Conservation (phyloP, 2,113 vertebrate genomes). For the Cisticola juncidis region DNA sequence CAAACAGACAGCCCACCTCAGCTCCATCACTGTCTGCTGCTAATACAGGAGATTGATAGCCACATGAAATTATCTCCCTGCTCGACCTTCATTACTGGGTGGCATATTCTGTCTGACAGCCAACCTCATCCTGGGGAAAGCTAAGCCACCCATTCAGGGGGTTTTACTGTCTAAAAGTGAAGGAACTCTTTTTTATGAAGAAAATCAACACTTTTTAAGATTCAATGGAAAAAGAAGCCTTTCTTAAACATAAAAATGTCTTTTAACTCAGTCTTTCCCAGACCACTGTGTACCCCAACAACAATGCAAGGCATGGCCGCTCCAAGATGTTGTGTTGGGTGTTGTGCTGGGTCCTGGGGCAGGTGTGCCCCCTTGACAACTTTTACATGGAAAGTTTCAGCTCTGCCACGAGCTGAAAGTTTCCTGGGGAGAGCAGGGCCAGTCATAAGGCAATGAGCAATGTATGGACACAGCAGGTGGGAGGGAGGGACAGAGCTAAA, state of each 20-base stretch:
- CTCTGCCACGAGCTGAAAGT: background rate
- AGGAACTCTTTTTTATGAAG: background rate
- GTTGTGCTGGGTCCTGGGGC: accelerated
- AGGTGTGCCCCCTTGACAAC: background rate
- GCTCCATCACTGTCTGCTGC: constrained; percentile 72
- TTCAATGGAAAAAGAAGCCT: background rate
- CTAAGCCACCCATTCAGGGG: constrained; percentile 9
- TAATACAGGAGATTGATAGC: constrained; percentile 70
- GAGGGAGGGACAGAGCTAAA: background rate
- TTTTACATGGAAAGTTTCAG: background rate
- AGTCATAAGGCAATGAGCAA: background rate
- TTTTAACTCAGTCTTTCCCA: background rate
- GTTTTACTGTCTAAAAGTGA: background rate
- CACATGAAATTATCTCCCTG: constrained; percentile 50
- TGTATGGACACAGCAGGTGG: background rate
- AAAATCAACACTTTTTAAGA: background rate
- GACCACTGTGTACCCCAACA: background rate
- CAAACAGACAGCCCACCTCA: constrained; percentile 78
- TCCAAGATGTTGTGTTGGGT: background rate
- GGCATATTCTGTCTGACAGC: constrained; percentile 59
- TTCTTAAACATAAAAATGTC: background rate
- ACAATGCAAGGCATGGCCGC: accelerated
- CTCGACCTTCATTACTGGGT: constrained; percentile 69
- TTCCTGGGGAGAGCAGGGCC: background rate
- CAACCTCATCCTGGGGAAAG: constrained; percentile 51